Evolutionary conservation across 2,113 vertebrate species (phyloP).

Genomic region (Eptesicus fuscus): DNA sequence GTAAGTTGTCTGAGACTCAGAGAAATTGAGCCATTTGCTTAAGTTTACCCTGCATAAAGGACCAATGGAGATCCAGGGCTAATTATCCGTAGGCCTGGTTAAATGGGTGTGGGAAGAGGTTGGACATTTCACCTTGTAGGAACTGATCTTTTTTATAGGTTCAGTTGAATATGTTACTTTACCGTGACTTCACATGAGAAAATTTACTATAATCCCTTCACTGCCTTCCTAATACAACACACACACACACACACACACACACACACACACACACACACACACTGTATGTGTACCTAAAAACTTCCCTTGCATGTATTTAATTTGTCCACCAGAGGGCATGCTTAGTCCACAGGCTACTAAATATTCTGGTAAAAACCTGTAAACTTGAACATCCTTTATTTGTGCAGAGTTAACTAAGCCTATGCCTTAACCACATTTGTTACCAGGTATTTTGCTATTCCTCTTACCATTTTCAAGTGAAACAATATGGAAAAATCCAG

Average conservation of each 20-base stretch:
- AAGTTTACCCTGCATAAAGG: not conserved
- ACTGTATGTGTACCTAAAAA: not conserved
- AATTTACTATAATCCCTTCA: not conserved
- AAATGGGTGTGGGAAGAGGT: not conserved
- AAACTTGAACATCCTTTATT: not conserved
- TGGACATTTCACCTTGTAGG: not conserved
- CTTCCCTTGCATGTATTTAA: not conserved
- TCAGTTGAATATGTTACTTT: not conserved
- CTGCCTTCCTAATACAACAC: not conserved
- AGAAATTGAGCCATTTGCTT: slow-evolving; percentile 24
- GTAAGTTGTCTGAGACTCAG: not conserved
- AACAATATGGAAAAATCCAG: not conserved
- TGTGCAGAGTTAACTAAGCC: not conserved
- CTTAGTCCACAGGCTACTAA: not conserved
- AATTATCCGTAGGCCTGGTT: not conserved
- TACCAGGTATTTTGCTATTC: not conserved
- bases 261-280: not conserved
- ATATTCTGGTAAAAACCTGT: not conserved
- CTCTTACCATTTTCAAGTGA: not conserved
- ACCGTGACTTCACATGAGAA: not conserved
- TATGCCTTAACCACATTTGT: not conserved
- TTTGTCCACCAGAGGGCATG: slow-evolving; percentile 63
- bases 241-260: not conserved
- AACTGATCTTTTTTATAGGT: not conserved
- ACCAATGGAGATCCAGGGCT: not conserved